phyloP scores from a whole-genome alignment of 64 coral and sea anemone genomes.

The Montipora efflorescens region DNA sequence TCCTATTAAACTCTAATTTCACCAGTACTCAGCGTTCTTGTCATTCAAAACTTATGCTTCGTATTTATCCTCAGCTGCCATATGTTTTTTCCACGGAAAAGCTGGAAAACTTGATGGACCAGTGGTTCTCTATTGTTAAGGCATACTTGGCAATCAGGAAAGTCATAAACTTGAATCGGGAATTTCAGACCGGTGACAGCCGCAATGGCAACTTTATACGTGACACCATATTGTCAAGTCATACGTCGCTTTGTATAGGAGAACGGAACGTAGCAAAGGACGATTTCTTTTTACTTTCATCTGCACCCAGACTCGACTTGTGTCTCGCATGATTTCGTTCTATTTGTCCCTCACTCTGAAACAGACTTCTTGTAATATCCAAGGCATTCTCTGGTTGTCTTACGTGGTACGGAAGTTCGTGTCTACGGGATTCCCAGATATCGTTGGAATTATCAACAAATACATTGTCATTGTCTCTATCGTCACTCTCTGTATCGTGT shows the following conservation, averaged over 20 bases:
- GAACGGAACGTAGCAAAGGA: not conserved
- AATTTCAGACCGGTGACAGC: not conserved
- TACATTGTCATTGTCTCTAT: slow-evolving; percentile 43
- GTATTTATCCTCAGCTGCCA: not conserved
- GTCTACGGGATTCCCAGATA: slow-evolving; percentile 2
- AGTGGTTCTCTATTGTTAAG: not conserved
- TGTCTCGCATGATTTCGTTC: not conserved
- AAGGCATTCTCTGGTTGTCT: not conserved
- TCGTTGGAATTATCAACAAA: slow-evolving; percentile 26
- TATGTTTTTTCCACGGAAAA: not conserved
- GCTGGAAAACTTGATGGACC: not conserved
- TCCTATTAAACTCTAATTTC: too few relatives aligned
- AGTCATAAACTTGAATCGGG: not conserved
- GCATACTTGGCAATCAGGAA: not conserved
- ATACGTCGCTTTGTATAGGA: slow-evolving; percentile 45
- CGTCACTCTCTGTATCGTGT: slow-evolving; percentile 27
- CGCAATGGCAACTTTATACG: not conserved
- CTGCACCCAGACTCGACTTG: not conserved
- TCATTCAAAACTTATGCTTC: not conserved
- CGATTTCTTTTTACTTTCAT: slow-evolving; percentile 5
- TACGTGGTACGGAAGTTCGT: not conserved
- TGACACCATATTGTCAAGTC: not conserved
- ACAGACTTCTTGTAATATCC: not conserved
- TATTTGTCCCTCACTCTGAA: not conserved
- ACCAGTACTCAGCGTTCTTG: too few relatives aligned